Base-by-base conservation (phyloP, 2,797 vertebrate genomes). In the Odontamblyopus rebecca region DNA sequence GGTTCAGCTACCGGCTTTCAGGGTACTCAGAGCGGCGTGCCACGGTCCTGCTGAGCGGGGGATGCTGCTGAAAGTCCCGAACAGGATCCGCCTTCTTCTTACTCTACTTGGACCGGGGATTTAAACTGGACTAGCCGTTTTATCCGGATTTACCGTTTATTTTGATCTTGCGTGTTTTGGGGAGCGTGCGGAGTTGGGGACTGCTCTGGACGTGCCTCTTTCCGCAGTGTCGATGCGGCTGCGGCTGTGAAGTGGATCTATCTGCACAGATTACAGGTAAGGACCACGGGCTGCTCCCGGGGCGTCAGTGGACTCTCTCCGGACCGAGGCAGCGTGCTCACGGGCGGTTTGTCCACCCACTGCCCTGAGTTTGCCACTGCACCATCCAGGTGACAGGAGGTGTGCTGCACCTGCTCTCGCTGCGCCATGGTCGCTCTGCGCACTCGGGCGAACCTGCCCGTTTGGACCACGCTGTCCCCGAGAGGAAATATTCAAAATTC, bases 191-290 rank as follows among this genome's bases (percentile, higher is more conserved):
- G 93, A 93, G 91, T 91, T 89, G 86, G 88, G 77, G 84, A 87
- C 91, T 86, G 87, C 86, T 86, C 83, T 86, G 89, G 88, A 93
- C 87, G 92, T 94, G 90, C 94, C 94, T 94, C 82, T 85, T 87
- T 95, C 96, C 93, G 96, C 97, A 98, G 96, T 96, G 96, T 94
- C 94, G 94, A 95, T 96, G 96, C 96, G 95, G 94, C 94, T 94
- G 92, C 88, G 92, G 88, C 89, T 92, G 92, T 95, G 94, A 96
- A 93, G 90, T 90, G 87, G 64, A 27, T 66, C 44, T 88, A 84
- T 90, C 85, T 92, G 91, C 94, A 91, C 86, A 93, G 81, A 89
- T 93, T 86, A 88, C 96, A 98, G 97, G 97, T 97, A 96, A 96
- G 95, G 27, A 77, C 64, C 77, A 93, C 92, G 69, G 76, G 82